Evolutionary conservation across 2,797 vertebrate genomes (phyloP), one percentile per base, ranked within the genome.

Genomic region (Iguana delicatissima): DNA sequence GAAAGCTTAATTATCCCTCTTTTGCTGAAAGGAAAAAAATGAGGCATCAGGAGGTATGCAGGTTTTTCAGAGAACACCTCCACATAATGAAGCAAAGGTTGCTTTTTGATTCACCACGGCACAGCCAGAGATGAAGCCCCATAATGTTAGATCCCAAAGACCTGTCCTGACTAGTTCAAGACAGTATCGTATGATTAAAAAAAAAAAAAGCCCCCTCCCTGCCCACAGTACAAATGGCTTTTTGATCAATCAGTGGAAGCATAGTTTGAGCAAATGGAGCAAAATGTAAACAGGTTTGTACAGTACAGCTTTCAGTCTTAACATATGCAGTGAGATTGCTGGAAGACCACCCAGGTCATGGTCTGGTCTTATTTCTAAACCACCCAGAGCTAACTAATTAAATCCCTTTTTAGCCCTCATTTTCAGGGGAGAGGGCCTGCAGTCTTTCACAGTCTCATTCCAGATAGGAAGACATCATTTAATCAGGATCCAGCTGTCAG

Each of bases 391-490:
- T 92, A 93, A 94, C 94, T 96, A 95, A 96, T 96, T 96, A 96
- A 96, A 96, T 95, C 93, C 91, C 94, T 95, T 93, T 95, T 95
- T 95, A 85, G 94, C 93, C 93, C 95, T 93, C 90, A 93, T 85
- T 95, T 90, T 95, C 92, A 96, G 91, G 95, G 94, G 96, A 94
- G 95, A 88, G 76, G 94, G 90, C 84, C 89, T 96, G 93, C 91
- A 95, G 95, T 93, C 95, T 94, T 94, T 92, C 92, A 94, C 76
- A 86, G 84, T 95, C 95, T 96, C 92, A 92, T 95, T 96, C 95
- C 96, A 96, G 94, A 96, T 97, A 96, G 96, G 97, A 97, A 97
- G 96, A 94, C 95, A 96, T 97, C 96, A 97, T 97, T 97, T 96
- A 97, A 94, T 93, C 96, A 95, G 95, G 95, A 95, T 93, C 92